These are phyloP conservation scores for Phrynosoma platyrhinos DNA, from an alignment of 2,113 vertebrate species.

Conservation along the genomic window DNA sequence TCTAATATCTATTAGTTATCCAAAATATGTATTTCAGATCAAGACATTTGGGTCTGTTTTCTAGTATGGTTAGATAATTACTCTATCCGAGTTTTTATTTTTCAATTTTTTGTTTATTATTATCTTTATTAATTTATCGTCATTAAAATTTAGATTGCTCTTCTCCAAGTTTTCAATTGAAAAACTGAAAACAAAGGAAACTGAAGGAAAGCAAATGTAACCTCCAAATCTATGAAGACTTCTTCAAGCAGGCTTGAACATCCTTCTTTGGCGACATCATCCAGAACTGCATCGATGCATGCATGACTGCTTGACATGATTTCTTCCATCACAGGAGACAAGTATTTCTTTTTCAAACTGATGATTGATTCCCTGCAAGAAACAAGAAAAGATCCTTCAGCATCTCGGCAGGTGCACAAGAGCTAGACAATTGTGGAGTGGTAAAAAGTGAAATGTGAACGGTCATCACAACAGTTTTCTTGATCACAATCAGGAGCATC, in stretches of 20 bases:
- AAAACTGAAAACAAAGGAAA: neutral
- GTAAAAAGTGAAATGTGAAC: neutral
- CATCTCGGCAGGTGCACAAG: neutral
- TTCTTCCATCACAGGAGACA: constrained; percentile 81
- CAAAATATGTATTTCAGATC: neutral
- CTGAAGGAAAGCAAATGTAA: constrained; percentile 59
- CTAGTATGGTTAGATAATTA: neutral
- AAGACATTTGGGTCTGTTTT: neutral
- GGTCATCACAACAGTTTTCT: neutral
- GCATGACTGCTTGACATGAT: constrained; percentile 75
- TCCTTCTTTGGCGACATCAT: constrained; percentile 91
- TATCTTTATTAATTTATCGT: neutral
- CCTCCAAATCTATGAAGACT: constrained; percentile 97
- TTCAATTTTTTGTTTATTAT: neutral
- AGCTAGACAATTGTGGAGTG: neutral
- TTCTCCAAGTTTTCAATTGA: neutral
- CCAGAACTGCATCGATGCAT: constrained; percentile 86
- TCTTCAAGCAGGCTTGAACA: constrained; percentile 93
- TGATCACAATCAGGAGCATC: neutral
- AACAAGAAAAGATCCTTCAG: constrained; percentile 28
- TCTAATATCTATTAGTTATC: neutral
- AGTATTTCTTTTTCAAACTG: constrained; percentile 95
- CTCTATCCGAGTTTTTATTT: neutral
- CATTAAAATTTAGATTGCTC: no score
- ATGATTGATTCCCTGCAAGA: constrained; percentile 90